These are phyloP conservation scores for Petrolisthes manimaculis DNA, from an alignment of 2,888 invertebrate genomes.

Conservation along the genomic window DNA sequence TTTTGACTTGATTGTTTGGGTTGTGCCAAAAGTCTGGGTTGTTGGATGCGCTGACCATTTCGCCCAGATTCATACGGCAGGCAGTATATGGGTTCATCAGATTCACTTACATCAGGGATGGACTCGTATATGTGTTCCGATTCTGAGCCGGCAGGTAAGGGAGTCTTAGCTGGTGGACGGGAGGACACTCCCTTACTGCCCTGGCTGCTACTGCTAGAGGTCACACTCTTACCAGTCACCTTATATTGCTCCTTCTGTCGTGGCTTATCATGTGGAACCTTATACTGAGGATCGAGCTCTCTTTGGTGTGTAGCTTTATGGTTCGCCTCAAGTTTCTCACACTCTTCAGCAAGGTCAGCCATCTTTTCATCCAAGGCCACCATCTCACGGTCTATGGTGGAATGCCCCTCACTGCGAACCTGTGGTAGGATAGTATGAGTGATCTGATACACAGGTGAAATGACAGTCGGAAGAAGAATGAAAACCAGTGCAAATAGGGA, in stretches of 20 bases:
- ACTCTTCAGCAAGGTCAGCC: constrained; percentile 55
- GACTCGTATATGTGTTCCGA: constrained; percentile 78
- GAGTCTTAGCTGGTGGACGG: constrained; percentile 68
- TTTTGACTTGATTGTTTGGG: constrained; percentile 29
- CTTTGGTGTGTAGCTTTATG: constrained; percentile 19
- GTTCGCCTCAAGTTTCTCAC: constrained; percentile 52
- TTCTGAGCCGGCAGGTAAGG: constrained; percentile 69
- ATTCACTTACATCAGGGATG: constrained; percentile 73
- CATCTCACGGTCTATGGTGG: constrained; percentile 58
- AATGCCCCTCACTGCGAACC: constrained; percentile 8
- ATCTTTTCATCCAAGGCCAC: constrained; percentile 52
- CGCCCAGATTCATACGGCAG: constrained; percentile 74
- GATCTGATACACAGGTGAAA: too few species aligned
- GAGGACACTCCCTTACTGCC: constrained; percentile 68
- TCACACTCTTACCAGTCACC: constrained; percentile 12
- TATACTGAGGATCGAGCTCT: constrained; percentile 19
- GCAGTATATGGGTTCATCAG: constrained; percentile 77
- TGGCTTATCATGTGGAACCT: constrained; percentile 36
- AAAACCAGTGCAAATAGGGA: too few species aligned
- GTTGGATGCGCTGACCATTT: constrained; percentile 29
- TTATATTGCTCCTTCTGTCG: constrained; percentile 20
- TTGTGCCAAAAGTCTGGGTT: constrained; percentile 4
- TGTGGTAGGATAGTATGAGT: not conserved
- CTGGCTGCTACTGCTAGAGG: not conserved
- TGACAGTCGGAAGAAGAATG: too few species aligned